phyloP scores from a whole-genome alignment of 2,797 vertebrate genomes.

The Phyllotis vaccarum region DNA sequence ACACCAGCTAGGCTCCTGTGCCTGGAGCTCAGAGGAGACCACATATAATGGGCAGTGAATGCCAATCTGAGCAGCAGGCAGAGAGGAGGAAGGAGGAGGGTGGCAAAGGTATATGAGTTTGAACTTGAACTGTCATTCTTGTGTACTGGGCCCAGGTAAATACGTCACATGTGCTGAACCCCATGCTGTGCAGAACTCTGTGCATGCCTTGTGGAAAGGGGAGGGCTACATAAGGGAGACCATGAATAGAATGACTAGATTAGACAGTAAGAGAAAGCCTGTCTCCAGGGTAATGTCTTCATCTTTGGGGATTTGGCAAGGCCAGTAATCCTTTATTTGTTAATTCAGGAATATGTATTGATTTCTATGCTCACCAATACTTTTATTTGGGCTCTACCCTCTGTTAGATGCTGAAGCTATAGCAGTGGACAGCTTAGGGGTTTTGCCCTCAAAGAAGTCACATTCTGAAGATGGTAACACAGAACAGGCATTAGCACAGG shows the following conservation, averaged over 20 bases:
- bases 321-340: constrained; percentile 24
- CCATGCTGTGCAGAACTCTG: background rate
- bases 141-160: background rate
- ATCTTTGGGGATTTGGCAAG: constrained; percentile 7
- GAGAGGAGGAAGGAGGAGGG: background rate
- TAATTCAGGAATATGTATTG: constrained; percentile 49
- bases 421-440: constrained; percentile 3
- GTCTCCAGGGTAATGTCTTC: background rate
- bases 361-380: constrained; percentile 35
- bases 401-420: background rate
- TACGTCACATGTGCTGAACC: background rate
- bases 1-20: background rate
- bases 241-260: background rate
- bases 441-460: constrained; percentile 51
- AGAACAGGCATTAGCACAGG: background rate
- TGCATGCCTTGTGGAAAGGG: background rate
- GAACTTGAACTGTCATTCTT: background rate
- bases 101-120: background rate
- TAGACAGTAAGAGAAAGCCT: background rate
- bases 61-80: background rate
- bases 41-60: background rate
- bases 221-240: background rate
- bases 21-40: constrained; percentile 39
- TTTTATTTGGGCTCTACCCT: constrained; percentile 14
- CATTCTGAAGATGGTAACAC: background rate